Base-by-base conservation (phyloP, 92 coral and sea anemone species). In the Chrysogorgia sp. region DNA sequence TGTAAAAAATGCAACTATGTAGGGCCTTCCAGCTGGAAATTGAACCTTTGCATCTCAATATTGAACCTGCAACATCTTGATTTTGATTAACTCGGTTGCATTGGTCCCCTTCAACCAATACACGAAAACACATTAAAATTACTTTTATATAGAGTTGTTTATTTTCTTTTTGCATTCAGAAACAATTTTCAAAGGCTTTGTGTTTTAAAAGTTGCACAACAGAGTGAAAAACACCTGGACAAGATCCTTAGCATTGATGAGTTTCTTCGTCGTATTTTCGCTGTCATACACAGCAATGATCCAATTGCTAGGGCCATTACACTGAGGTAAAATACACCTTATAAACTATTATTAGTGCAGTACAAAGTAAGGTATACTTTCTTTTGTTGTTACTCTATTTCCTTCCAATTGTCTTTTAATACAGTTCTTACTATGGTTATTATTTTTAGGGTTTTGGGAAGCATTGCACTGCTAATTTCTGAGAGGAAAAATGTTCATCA, bases 301-400 rank as follows among this genome's bases (percentile, higher is more conserved):
- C 98, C 98, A 29, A 87, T 94, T n/a, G 98, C 98, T 12, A 94
- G 98, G 60, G 96, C 98, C 26, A 94, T 94, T 40, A 94, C 98
- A 52, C 89, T 94, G 21, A 85, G 97, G 97, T 93, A 77, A 34
- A 41, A 28, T n/a, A n/a, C n/a, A n/a, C n/a, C n/a, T n/a, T 47
- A 47, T 47, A 2, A 47, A 15, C 15, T 47, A 6, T 4, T 37
- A 37, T 37, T 10, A 37, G 4, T 37, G 43, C 43, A n/a, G n/a
- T n/a, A n/a, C 40, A 7, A 13, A 8, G 14, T 10, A n/a, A 34
- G 19, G 35, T 2, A 13, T 34, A 4, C 9, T 41, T 17, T 12
- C 6, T 1, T 0, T 21, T 17, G 23, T 43, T 2, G 20, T 0
- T 2, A 7, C 30, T 55, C 32, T 67, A 47, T 17, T 30, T 9